Conservation (phyloP, 1,140 invertebrate species). For the Liolophura sinensis region DNA sequence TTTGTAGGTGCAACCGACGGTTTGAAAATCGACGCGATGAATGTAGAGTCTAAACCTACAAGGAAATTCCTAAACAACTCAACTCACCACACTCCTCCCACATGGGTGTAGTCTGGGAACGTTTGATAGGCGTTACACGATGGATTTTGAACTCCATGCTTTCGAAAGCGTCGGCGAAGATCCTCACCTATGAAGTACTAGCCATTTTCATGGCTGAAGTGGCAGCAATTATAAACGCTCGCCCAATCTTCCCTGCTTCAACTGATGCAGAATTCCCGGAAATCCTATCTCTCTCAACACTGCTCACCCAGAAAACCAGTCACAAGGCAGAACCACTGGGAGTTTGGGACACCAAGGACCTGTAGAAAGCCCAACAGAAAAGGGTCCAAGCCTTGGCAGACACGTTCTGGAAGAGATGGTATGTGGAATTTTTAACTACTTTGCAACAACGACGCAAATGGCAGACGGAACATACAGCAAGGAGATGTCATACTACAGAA, state of each 20-base stretch:
- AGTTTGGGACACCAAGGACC: slow-evolving; percentile 12
- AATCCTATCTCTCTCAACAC: slow-evolving; percentile 20
- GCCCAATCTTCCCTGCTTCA: slow-evolving; percentile 25
- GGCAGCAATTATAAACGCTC: slow-evolving; percentile 23
- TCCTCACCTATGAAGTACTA: slow-evolving; percentile 30
- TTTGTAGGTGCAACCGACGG: slow-evolving; percentile 23
- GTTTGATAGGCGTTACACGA: slow-evolving; percentile 29
- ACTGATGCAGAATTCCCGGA: slow-evolving; percentile 18
- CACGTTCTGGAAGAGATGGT: slow-evolving; percentile 22
- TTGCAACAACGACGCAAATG: no score
- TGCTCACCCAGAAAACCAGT: slow-evolving; percentile 21
- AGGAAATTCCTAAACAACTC: slow-evolving; percentile 11
- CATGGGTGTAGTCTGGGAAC: slow-evolving; percentile 32
- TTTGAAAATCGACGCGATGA: slow-evolving; percentile 9
- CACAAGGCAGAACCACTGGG: slow-evolving; percentile 1
- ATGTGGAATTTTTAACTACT: no score
- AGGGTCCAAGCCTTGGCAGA: slow-evolving; percentile 24
- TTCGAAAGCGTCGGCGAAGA: slow-evolving; percentile 10
- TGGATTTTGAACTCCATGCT: slow-evolving; percentile 31
- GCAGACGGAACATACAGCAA: no score
- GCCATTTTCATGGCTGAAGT: slow-evolving; percentile 27
- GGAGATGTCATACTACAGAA: no score
- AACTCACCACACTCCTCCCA: slow-evolving; percentile 28
- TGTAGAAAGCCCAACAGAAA: slow-evolving; percentile 23
- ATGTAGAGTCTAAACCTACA: slow-evolving; percentile 13